Evolutionary conservation across 2,113 vertebrate species (phyloP), one percentile per base, ranked within the genome.

Genomic region (Erythrocebus patas): DNA sequence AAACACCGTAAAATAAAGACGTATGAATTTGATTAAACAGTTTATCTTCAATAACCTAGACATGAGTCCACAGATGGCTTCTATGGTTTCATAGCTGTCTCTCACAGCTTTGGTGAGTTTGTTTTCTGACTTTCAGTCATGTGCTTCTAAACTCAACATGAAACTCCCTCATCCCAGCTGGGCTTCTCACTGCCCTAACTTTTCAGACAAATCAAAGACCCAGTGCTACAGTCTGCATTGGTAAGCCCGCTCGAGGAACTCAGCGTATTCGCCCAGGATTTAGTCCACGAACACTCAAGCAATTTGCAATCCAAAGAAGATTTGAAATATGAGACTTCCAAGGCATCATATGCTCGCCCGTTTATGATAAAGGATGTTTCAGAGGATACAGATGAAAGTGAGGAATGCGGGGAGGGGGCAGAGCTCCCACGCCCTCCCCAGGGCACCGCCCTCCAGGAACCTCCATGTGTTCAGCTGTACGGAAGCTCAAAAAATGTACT

Each of bases 211-310:
- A 98, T 99, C 99, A 87, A 99, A 99, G 95, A 99, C 99, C 98
- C 99, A 0, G 99, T 99, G 96, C 99, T 99, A 95, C 99, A 99
- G 98, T 99, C 99, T 0, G 99, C 99, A 98, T 99, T 99, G 91
- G 99, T 99, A 85, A 99, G 99, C 93, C 99, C 99, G 98, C 99
- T 99, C 50, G 99, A 99, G 90, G 99, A 99, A 98, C 99, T 99
- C 97, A 99, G 98, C 6, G 99, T 99, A 98, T 99, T 99, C 98
- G 99, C 99, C 99, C 99, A 99, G 95, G 99, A 99, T 98, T 99
- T 99, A 98, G 99, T 99, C 99, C 99, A 99, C 95, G 27, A 99
- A 98, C 92, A 99, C 96, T 99, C 99, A 91, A 99, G 99, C 82
- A 99, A 99, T 98, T 99, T 99, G 95, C 99, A 99, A 98, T 99